These are phyloP conservation scores for Diarsia dahlii DNA, from an alignment of 2,888 invertebrate genomes.

Conservation along the genomic window DNA sequence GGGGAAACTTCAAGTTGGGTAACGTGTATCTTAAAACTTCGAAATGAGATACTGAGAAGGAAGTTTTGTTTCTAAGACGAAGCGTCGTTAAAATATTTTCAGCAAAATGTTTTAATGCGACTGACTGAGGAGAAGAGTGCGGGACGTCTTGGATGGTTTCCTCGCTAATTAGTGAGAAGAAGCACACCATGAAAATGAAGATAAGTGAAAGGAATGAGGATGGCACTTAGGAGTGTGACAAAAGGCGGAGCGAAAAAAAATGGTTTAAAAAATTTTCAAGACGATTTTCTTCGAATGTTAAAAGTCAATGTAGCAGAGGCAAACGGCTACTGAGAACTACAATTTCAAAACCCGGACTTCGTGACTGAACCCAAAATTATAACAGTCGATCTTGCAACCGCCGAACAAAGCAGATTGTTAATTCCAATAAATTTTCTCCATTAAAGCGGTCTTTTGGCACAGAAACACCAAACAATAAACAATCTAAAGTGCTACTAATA, in stretches of 20 bases:
- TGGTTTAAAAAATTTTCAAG: neutral
- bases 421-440: neutral
- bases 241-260: no score
- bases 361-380: neutral
- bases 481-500: conserved; percentile 25
- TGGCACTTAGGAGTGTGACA: no score
- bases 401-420: neutral
- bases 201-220: no score
- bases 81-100: neutral
- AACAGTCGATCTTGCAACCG: neutral
- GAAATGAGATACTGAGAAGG: conserved; percentile 1
- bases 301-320: neutral
- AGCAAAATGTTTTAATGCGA: neutral
- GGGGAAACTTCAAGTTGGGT: conserved; percentile 9
- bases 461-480: conserved; percentile 25
- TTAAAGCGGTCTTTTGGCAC: conserved; percentile 2
- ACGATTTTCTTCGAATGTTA: neutral
- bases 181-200: no score
- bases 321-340: neutral
- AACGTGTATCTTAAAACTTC: conserved; percentile 1
- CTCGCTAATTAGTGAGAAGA: no score
- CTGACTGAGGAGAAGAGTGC: no score
- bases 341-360: neutral
- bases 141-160: no score
- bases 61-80: neutral